Percentiles rank a stretch among this genome's conserved stretches.
These are phyloP conservation scores for Homalodisca vitripennis DNA, from an alignment of 1,140 invertebrate genomes.

Conservation along the genomic window DNA sequence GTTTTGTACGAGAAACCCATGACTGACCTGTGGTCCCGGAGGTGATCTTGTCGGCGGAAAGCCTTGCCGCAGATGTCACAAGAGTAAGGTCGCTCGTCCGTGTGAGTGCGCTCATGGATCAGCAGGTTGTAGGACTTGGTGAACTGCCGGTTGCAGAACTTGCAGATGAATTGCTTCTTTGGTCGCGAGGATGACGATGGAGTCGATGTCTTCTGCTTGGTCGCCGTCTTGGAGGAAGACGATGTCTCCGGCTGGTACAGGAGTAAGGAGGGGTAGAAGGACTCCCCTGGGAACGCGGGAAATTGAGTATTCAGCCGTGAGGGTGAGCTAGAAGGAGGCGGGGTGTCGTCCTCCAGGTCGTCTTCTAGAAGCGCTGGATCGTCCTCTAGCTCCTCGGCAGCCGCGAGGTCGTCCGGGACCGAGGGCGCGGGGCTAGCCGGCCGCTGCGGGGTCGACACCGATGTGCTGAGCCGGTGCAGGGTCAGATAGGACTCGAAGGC, in stretches of 20 bases:
- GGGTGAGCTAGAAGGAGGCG: constrained; percentile 49
- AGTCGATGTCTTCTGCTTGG: constrained; percentile 39
- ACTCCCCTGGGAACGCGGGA: constrained; percentile 55
- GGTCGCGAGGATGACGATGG: constrained; percentile 55
- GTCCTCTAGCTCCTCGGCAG: constrained; percentile 52
- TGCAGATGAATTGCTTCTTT: constrained; percentile 79
- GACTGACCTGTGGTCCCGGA: constrained; percentile 54
- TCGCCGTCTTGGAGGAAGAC: constrained; percentile 44
- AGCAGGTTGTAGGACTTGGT: constrained; percentile 97
- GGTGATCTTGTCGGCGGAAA: constrained; percentile 58
- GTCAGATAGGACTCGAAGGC: constrained; percentile 80
- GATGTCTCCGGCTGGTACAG: constrained; percentile 55
- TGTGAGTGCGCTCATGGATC: constrained; percentile 97
- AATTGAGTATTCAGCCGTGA: constrained; percentile 48
- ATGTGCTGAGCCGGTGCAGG: constrained; percentile 63
- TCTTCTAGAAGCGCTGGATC: constrained; percentile 55
- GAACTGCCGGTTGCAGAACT: constrained; percentile 95
- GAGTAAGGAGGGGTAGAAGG: constrained; percentile 57
- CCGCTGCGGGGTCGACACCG: constrained; percentile 48
- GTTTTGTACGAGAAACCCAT: not conserved
- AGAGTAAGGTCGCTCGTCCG: constrained; percentile 95
- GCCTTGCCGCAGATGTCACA: constrained; percentile 93
- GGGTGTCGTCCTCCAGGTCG: constrained; percentile 48
- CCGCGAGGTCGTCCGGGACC: constrained; percentile 9
- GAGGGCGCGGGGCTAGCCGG: constrained; percentile 32